These are phyloP conservation scores for cattle (Bos taurus) DNA, from an alignment of 2,113 vertebrate species.

Conservation along the genomic window DNA sequence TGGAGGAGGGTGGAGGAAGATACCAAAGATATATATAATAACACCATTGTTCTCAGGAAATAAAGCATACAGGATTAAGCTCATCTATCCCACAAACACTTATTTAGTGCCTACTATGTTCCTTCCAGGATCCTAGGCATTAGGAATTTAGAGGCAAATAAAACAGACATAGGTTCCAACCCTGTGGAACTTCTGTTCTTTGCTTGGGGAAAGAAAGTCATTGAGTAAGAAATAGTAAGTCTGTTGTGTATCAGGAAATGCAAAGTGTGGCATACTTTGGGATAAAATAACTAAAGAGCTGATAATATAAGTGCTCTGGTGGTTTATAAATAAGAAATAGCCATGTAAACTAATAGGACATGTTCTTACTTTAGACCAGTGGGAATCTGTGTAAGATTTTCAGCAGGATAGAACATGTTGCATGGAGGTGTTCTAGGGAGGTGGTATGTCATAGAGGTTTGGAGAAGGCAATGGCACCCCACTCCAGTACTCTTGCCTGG, in stretches of 20 bases:
- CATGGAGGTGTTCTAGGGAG: neutral
- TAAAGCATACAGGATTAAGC: neutral
- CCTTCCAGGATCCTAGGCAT: neutral
- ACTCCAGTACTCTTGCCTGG: too few relatives aligned
- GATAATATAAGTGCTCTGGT: neutral
- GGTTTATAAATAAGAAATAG: neutral
- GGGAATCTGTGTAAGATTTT: neutral
- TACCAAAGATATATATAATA: neutral
- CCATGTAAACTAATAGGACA: neutral
- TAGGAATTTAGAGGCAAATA: neutral
- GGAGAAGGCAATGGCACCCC: too few relatives aligned
- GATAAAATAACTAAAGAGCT: neutral
- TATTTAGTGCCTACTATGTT: neutral
- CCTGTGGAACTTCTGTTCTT: neutral
- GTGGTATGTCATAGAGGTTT: neutral
- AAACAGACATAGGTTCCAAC: neutral
- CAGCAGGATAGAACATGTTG: neutral
- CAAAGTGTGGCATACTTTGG: neutral
- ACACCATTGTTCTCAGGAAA: neutral
- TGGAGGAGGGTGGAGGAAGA: neutral
- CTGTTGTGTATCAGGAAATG: neutral
- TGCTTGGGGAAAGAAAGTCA: neutral
- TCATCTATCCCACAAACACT: neutral
- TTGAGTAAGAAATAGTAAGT: neutral
- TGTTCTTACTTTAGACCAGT: neutral